These are phyloP conservation scores for Ophthalmolycus amberensis DNA, from an alignment of 2,113 vertebrate species.

Conservation along the genomic window DNA sequence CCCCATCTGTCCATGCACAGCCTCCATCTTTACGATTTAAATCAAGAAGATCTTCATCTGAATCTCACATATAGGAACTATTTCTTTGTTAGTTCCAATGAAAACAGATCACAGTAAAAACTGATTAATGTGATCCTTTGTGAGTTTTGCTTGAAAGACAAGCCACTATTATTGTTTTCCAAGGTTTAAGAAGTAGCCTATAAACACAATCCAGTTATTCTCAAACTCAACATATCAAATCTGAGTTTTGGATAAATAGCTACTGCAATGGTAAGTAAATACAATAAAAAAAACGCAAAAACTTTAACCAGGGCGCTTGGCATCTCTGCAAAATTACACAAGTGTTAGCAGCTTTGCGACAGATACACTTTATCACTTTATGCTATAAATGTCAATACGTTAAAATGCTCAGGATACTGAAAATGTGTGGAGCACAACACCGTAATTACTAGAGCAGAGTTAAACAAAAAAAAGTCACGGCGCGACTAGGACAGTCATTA, in stretches of 20 bases:
- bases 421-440: slow-evolving; percentile 18
- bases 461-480: neutral
- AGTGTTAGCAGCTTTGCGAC: too few species aligned
- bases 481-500: slow-evolving; percentile 64
- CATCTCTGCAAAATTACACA: too few species aligned
- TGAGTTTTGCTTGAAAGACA: too few species aligned
- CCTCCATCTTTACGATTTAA: neutral
- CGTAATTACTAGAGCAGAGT: slow-evolving; percentile 40
- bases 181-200: too few species aligned
- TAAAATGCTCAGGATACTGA: neutral
- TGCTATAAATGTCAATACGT: neutral
- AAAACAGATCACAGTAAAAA: neutral
- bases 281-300: too few species aligned
- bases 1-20: neutral
- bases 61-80: neutral
- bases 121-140: neutral
- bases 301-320: too few species aligned
- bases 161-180: neutral
- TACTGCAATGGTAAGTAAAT: neutral
- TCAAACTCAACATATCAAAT: too few species aligned
- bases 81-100: neutral
- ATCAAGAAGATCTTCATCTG: neutral
- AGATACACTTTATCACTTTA: too few species aligned
- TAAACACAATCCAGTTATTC: too few species aligned
- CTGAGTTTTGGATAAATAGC: neutral